Base-by-base conservation (phyloP, 64 coral and sea anemone genomes). In the Montipora efflorescens region DNA sequence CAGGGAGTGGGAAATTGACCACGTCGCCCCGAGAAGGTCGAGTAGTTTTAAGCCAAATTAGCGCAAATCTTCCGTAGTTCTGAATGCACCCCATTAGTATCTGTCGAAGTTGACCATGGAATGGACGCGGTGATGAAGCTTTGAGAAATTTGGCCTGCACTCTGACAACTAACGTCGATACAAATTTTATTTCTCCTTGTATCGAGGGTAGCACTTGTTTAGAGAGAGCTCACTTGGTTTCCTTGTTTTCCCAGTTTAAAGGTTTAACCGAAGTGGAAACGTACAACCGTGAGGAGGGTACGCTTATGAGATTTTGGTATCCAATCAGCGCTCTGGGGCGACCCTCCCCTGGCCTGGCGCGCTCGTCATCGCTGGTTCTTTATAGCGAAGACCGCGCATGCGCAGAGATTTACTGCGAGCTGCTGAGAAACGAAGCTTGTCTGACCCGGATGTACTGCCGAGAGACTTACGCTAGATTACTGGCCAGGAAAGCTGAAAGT, bases 251-350 rank as follows among this genome's bases (percentile, higher is more conserved):
- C 23, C 19, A 94, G 92, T 51, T 80, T 23, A 91, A 95, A 90
- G 93, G 88, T 13, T 74, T 98, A n/a, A 92, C 90, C 7, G 94
- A 96, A 58, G 89, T 98, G 2, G 97, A 98, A 47, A 95, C 94
- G 3, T 98, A 98, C 84, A 96, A 96, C 74, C 91, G 94, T 61
- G 97, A 98, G 58, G 97, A 98, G 72, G 97, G 97, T 48, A 94
- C 89, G 43, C 88, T 98, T 5, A 69, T 98, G 82, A 90, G 94
- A 44, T 98, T 95, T 79, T 98, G 97, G 97, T 98, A 98, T 87
- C 97, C 97, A 74, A 93, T 98, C 52, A 82, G 47, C 51, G 88
- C 92, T 7, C 28, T 98, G 19, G 91, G 96, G 88, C 92, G 91
- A n/a, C 95, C 91, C 12, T 84, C 88, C 13, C 78, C 94, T 88